Evolutionary conservation across 2,888 invertebrate species (phyloP), one percentile per base, ranked within the genome.

Genomic region (Cactoblastis cactorum): DNA sequence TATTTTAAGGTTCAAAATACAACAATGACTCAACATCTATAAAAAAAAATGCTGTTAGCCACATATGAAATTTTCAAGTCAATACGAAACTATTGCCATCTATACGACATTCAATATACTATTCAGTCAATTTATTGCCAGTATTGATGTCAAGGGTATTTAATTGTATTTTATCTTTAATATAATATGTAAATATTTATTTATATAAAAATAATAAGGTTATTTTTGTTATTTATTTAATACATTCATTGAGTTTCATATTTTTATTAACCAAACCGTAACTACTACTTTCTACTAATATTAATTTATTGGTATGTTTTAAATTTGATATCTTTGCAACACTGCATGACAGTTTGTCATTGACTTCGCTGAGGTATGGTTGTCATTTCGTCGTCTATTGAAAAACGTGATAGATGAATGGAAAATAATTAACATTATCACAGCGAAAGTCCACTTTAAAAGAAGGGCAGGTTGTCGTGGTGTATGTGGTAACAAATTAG

Each of bases 281-380:
- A 28, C 28, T 28, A 28, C 28, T 28, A 28, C 28, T 2, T 6
- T 22, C 5, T 35, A 35, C 8, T 19, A 12, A 11, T 9, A 14
- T 14, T 6, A 32, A 28, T 28, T 28, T 6, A 3, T 50, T 52
- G 12, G 50, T 51, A 4, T 52, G 6, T 17, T 15, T 45, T 8
- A 28, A 11, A 53, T 24, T 43, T 5, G 19, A 50, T 28, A 24
- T 24, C 22, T 35, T 69, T 62, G 72, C 60, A 73, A 72, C 71
- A 68, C 70, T 46, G 68, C 61, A 67, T 71, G 83, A 83, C 87
- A 88, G 87, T 87, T 83, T 86, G 85, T 86, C 83, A 87, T 82
- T 82, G 83, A 85, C 85, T 86, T 86, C 82, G 86, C 77, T 80
- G 76, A 78, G 71, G 86, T 86, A 79, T 75, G 84, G 87, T 85